phyloP scores from a whole-genome alignment of 1,140 invertebrate species.

The Neodiprion fabricii region DNA sequence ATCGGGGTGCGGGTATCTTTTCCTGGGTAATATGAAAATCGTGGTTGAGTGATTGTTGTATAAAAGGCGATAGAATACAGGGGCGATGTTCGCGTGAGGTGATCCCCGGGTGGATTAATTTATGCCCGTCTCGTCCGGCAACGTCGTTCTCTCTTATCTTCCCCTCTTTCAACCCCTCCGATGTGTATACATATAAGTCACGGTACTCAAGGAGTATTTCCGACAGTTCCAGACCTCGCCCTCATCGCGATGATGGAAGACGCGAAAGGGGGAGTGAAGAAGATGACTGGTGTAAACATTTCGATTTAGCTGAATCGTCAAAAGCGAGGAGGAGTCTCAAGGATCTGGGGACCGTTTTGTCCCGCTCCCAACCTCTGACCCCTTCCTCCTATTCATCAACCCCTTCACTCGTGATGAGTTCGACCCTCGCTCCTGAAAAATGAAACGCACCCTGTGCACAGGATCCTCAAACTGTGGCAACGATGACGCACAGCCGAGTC shows the following conservation, averaged over 20 bases:
- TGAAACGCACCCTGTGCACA: not conserved
- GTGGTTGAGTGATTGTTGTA: too few species aligned
- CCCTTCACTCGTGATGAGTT: not conserved
- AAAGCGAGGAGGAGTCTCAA: not conserved
- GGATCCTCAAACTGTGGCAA: too few species aligned
- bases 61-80: too few species aligned
- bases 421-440: not conserved
- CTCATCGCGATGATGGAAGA: not conserved
- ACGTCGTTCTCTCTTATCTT: not conserved
- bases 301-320: constrained; percentile 7
- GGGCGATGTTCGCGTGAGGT: not conserved
- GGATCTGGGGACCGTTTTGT: not conserved
- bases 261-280: not conserved
- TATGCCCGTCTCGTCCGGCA: not conserved
- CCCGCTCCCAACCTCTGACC: not conserved
- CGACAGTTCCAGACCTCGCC: too few species aligned
- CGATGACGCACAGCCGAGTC: too few species aligned
- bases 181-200: too few species aligned
- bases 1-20: too few species aligned
- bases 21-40: too few species aligned
- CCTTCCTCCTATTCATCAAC: not conserved
- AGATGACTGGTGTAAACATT: not conserved
- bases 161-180: not conserved
- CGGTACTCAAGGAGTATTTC: too few species aligned
- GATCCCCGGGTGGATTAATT: not conserved